Evolutionary conservation across 1,140 invertebrate genomes (phyloP), one percentile per base, ranked within the genome.

Genomic region (Gerris buenoi): DNA sequence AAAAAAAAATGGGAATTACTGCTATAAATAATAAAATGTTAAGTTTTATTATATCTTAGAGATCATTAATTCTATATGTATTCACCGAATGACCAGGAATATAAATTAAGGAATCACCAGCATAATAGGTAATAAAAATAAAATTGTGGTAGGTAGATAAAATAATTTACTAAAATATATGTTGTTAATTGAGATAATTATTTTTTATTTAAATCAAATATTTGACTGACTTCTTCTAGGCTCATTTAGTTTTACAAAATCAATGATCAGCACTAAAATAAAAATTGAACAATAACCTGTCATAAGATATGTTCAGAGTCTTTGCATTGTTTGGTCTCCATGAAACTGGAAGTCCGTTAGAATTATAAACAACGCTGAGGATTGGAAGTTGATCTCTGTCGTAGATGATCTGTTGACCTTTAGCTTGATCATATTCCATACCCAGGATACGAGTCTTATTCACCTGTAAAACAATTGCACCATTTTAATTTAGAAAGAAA

Each of bases 391-490:
- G 84, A 28, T 89, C 84, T 72, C 87, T 85, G 75, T 95, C 92
- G 71, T 90, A 92, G 73, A 97, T 89, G 0, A 88, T 93, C 77
- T 96, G 91, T 29, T 86, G 85, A 64, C 90, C 90, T 27, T 86
- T 87, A 60, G 88, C 88, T 73, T 94, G 88, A 74, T 96, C 91
- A 74, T 93, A 95, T 76, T 96, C 91, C 46, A 96, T 86, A 1
- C 90, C 89, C 26, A 97, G 80, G 0, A 95, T 84, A 69, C 88
- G 81, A 15, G 86, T 86, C 65, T 87, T 84, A 73, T 94, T 95
- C 2, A 93, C 89, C 78, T 76, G 58, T n/a, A n/a, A n/a, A n/a
- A n/a, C n/a, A n/a, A n/a, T n/a, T n/a, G n/a, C n/a, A n/a, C n/a
- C n/a, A n/a, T n/a, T n/a, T n/a, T n/a, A n/a, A n/a, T n/a, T n/a